Conservation (phyloP, 2,888 invertebrate species). For the Branchipolynoe longqiensis region DNA sequence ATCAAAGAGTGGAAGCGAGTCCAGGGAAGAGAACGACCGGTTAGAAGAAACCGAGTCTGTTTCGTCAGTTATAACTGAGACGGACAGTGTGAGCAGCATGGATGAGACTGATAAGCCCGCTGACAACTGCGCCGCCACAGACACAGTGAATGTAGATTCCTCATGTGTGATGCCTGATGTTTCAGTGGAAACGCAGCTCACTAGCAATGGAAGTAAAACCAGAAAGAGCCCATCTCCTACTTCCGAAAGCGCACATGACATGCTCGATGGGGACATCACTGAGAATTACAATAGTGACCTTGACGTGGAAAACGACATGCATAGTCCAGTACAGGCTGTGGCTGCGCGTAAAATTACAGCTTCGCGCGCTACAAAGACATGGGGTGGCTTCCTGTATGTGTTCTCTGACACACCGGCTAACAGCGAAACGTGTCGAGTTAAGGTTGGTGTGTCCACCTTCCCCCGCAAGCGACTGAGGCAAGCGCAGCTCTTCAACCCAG, state of each 20-base stretch:
- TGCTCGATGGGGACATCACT: conserved; percentile 50
- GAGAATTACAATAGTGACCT: conserved; percentile 66
- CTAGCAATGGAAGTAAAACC: neutral
- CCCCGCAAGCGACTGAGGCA: conserved; percentile 64
- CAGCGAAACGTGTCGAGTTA: conserved; percentile 32
- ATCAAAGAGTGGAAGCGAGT: conserved; percentile 31
- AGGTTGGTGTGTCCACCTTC: conserved; percentile 63
- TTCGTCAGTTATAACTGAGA: conserved; percentile 29
- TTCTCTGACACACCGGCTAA: conserved; percentile 61
- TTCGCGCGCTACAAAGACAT: conserved; percentile 28
- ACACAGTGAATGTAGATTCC: neutral
- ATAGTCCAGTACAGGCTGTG: neutral
- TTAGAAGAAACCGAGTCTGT: neutral
- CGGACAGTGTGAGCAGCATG: conserved; percentile 13
- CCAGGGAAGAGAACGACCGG: neutral
- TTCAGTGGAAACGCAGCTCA: neutral
- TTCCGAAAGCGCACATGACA: neutral
- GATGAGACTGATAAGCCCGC: neutral
- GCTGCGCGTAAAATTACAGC: conserved; percentile 34
- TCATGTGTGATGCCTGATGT: neutral
- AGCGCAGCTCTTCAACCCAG: conserved; percentile 62
- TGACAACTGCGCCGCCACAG: neutral
- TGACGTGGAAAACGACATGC: conserved; percentile 59
- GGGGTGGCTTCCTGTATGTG: conserved; percentile 62
- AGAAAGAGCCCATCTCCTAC: conserved; percentile 9